phyloP scores from a whole-genome alignment of 2,113 vertebrate genomes.

The Pluvianellus socialis region DNA sequence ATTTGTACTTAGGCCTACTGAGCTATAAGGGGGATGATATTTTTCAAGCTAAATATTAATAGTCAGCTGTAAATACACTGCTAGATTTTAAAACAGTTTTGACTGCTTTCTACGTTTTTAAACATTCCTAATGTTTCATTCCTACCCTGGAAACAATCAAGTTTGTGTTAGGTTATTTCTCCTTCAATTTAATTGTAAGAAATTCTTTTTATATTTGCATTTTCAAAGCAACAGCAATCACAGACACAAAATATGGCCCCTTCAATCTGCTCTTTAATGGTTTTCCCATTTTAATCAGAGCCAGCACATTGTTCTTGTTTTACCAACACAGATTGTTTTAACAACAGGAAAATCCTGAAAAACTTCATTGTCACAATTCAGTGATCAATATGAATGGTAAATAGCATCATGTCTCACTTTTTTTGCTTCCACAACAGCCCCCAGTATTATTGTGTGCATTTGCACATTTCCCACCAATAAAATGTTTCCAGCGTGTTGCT shows the following conservation, averaged over 20 bases:
- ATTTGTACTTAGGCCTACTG: not conserved
- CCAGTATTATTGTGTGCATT: not conserved
- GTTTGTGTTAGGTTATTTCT: not conserved
- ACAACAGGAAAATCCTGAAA: not conserved
- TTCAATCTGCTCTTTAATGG: not conserved
- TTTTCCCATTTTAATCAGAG: not conserved
- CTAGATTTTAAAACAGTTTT: not conserved
- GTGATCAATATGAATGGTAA: not conserved
- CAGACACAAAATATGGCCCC: not conserved
- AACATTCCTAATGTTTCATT: not conserved
- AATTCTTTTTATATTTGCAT: not conserved
- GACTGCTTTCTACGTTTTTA: not conserved
- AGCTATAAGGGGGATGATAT: not conserved
- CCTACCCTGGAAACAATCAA: not conserved
- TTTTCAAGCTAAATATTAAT: not conserved
- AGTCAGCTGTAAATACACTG: not conserved
- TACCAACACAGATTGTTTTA: not conserved
- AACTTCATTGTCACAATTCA: not conserved
- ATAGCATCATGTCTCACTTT: not conserved
- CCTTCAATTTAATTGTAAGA: not conserved
- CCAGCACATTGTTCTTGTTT: not conserved
- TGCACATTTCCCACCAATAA: not conserved
- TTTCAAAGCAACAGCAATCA: not conserved
- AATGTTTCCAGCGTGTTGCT: not conserved
- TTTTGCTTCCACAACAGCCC: not conserved